Evolutionary conservation across 1,140 invertebrate species (phyloP).

Genomic region (Steinernema feltiae): DNA sequence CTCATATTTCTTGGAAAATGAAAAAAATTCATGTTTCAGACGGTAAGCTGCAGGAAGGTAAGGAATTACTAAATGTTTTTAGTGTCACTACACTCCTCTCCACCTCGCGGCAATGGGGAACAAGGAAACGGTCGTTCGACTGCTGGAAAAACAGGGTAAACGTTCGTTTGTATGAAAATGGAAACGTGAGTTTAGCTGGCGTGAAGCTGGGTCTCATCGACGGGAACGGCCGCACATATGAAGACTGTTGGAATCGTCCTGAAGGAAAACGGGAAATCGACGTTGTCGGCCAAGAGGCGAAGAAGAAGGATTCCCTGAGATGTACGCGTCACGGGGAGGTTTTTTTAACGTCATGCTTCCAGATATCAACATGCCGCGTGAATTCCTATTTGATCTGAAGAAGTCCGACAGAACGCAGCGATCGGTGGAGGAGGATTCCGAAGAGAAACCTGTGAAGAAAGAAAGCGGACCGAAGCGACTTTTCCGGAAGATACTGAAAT

Average conservation of each 20-base stretch:
- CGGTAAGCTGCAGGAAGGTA: background rate
- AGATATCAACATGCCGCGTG: background rate
- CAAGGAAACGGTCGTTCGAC: slow-evolving; percentile 86
- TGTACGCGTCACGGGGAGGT: background rate
- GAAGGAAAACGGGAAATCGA: background rate
- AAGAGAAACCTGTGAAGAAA: background rate
- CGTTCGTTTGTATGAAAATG: slow-evolving; percentile 75
- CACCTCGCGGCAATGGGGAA: slow-evolving; percentile 89
- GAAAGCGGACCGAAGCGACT: background rate
- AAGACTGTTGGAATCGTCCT: background rate
- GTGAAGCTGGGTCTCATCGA: background rate
- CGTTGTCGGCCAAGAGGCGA: background rate
- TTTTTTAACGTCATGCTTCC: background rate
- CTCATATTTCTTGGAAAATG: background rate
- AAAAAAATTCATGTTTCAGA: background rate
- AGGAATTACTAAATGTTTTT: background rate
- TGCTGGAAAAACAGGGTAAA: slow-evolving; percentile 79
- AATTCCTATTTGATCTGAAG: background rate
- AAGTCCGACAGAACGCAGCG: background rate
- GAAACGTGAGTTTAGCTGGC: background rate
- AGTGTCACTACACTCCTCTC: slow-evolving; percentile 90
- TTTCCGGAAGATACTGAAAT: background rate
- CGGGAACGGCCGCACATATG: background rate
- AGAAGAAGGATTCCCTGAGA: background rate
- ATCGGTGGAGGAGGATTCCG: background rate